A percentile compares a stretch with the other conserved stretches of the same genome.
Evolutionary conservation across 2,888 invertebrate species (phyloP).

Genomic region (Ophion slaviceki): DNA sequence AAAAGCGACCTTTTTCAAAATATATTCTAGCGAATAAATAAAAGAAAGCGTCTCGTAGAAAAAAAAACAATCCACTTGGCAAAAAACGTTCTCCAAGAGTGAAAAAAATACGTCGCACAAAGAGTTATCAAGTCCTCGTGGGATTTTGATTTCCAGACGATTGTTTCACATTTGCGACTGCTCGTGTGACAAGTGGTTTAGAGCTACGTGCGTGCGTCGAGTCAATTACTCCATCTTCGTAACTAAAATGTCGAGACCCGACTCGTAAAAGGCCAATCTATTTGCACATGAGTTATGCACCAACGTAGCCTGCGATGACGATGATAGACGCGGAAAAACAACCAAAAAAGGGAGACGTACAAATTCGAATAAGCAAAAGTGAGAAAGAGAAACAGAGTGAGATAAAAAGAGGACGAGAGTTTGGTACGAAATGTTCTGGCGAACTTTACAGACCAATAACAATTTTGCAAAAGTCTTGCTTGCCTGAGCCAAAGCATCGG

Average conservation of each 20-base stretch:
- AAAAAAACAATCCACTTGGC: no score
- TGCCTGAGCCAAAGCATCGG: conserved; percentile 19
- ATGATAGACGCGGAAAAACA: conserved; percentile 8
- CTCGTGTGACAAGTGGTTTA: not conserved
- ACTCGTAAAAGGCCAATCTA: conserved; percentile 41
- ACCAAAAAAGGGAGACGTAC: conserved; percentile 3
- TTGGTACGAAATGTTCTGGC: conserved; percentile 14
- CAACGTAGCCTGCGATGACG: conserved; percentile 10
- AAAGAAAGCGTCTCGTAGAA: no score
- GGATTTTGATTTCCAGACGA: not conserved
- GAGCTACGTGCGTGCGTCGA: not conserved
- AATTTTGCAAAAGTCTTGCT: conserved; percentile 64
- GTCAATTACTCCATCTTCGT: conserved; percentile 41
- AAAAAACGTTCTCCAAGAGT: no score
- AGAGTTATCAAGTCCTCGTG: not conserved
- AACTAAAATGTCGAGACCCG: conserved; percentile 46
- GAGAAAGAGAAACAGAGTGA: conserved; percentile 11
- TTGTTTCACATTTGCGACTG: not conserved
- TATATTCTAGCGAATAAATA: no score
- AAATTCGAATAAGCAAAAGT: conserved; percentile 7
- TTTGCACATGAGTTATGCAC: conserved; percentile 3
- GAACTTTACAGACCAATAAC: conserved; percentile 70
- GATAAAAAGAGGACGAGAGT: conserved; percentile 10
- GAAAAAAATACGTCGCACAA: no score
- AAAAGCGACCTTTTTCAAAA: no score